Base-by-base conservation (phyloP, 2,888 invertebrate species). In the Epinotia brunnichana region DNA sequence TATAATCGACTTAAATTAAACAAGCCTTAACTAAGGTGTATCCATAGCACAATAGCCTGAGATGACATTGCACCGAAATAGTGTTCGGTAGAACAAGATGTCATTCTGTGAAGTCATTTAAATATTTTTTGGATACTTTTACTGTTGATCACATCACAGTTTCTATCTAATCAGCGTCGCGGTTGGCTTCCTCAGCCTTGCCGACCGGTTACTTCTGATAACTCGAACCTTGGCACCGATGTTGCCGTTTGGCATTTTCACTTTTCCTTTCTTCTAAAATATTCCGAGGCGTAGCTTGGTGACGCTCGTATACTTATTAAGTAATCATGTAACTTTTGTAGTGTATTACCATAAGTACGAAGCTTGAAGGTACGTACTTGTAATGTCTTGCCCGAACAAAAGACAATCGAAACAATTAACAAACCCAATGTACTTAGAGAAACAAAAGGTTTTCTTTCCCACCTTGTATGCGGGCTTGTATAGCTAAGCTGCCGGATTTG, bases 181-280 rank as follows among this genome's bases (percentile, higher is more conserved):
- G 21, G 39, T 41, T 39, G 64, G 64, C 66, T 19, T 11, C 53
- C 53, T 24, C 61, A 29, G 62, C 66, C 66, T 66, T 56, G 56
- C 39, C 66, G 41, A 66, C 66, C 66, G 66, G 54, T 64, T 64
- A 17, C 19, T 64, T 39, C 29, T 41, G 54, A 66, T 66, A 66
- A 54, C 39, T n/a, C 41, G 41, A 66, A 41, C 66, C 66, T 66
- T 66, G 66, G 56, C 66, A 66, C 66, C 54, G 56, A 41, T 66
- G 54, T 24, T 5, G 39, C 24, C 51, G 57, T 35, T 67, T 41
- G 67, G 39, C 53, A 51, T 53, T 51, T 66, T 66, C 66, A 66
- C 66, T 66, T 66, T 66, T 66, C 53, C 21, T 66, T 66, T 66
- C 66, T 66, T 66, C 41, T 56, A 66, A 66, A 39, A 56, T 56